A percentile compares a stretch with the other conserved stretches of the same genome.
Conservation (phyloP, 2,888 invertebrate species). For the Branchinecta sandiegonensis region DNA sequence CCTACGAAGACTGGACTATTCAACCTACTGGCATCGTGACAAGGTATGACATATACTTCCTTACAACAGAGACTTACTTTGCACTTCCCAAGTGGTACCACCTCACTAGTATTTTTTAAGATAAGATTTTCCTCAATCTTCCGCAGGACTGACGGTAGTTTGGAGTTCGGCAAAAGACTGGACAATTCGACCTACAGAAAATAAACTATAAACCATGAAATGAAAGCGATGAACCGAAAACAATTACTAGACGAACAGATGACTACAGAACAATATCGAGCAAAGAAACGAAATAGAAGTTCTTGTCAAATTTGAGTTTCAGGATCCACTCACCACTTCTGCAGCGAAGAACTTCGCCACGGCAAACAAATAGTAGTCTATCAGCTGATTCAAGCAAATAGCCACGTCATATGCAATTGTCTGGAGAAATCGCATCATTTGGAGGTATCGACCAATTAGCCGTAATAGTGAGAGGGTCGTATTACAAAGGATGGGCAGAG, state of each 20-base stretch:
- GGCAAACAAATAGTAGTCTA: constrained; percentile 81
- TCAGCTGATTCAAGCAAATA: constrained; percentile 76
- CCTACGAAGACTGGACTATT: too few relatives aligned
- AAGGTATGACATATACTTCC: too few relatives aligned
- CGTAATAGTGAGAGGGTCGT: constrained; percentile 77
- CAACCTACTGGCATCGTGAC: too few relatives aligned
- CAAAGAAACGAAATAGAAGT: too few relatives aligned
- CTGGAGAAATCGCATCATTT: constrained; percentile 74
- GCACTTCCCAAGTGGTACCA: constrained; percentile 28
- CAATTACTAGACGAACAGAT: too few relatives aligned
- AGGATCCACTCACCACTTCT: constrained; percentile 16
- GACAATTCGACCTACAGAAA: too few relatives aligned
- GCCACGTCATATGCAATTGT: constrained; percentile 82
- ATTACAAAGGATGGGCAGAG: constrained; percentile 60
- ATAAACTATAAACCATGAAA: too few relatives aligned
- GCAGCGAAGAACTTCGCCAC: constrained; percentile 63
- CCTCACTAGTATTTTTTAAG: constrained; percentile 23
- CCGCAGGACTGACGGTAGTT: constrained; percentile 56
- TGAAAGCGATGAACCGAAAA: too few relatives aligned
- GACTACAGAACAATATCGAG: too few relatives aligned
- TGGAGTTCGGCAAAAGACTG: constrained; percentile 44
- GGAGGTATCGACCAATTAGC: constrained; percentile 74
- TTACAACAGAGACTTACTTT: constrained; percentile 25
- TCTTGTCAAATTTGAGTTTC: too few relatives aligned
- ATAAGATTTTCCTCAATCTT: constrained; percentile 61